A percentile compares a stretch with the other conserved stretches of the same genome.
Evolutionary conservation across 2,888 invertebrate species (phyloP).

Genomic region (Leptopilina myrica): DNA sequence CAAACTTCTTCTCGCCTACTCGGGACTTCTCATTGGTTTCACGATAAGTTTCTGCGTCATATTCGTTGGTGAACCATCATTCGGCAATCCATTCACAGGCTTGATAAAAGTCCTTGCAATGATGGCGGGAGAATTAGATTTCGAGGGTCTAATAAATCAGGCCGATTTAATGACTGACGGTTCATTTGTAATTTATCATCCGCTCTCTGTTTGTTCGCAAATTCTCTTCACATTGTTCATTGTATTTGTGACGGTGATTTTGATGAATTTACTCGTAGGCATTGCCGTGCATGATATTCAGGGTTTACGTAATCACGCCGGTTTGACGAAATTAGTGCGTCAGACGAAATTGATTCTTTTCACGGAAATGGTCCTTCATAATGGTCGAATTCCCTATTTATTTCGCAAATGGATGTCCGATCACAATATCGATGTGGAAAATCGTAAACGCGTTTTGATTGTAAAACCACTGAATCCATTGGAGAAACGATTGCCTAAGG

Average conservation of each 20-base stretch:
- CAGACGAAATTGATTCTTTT: constrained; percentile 77
- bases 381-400: constrained; percentile 73
- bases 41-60: constrained; percentile 76
- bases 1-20: constrained; percentile 74
- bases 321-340: constrained; percentile 76
- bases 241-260: constrained; percentile 74
- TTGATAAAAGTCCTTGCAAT: constrained; percentile 74
- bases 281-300: constrained; percentile 76
- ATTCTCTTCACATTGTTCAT: constrained; percentile 74
- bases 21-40: constrained; percentile 76
- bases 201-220: constrained; percentile 72
- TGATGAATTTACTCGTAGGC: constrained; percentile 76
- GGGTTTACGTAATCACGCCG: constrained; percentile 77
- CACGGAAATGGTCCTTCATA: constrained; percentile 76
- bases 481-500: constrained; percentile 76
- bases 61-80: constrained; percentile 72
- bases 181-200: constrained; percentile 71
- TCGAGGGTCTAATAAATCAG: constrained; percentile 72
- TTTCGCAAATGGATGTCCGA: constrained; percentile 75
- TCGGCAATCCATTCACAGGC: constrained; percentile 73
- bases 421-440: constrained; percentile 74
- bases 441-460: constrained; percentile 74
- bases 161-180: constrained; percentile 63
- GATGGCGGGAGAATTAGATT: constrained; percentile 76
- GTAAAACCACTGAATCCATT: constrained; percentile 77